Conservation (phyloP, 2,888 invertebrate genomes). For the Sympetrum striolatum region DNA sequence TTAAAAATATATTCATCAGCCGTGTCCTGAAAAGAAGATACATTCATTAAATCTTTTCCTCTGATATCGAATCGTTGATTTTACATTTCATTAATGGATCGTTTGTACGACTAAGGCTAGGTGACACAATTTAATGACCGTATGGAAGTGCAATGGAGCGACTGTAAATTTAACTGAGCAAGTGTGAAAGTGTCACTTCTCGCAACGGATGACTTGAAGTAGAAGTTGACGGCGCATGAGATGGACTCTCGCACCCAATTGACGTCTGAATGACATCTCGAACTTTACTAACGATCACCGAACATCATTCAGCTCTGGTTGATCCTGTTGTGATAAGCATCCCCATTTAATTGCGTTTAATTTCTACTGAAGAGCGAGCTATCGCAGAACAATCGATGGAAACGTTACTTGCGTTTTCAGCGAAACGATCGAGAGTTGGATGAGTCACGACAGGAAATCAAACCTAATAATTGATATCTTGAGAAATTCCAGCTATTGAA, state of each 20-base stretch:
- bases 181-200: neutral
- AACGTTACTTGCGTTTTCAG: too few relatives aligned
- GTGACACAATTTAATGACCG: neutral
- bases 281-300: neutral
- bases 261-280: neutral
- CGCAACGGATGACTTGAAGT: neutral
- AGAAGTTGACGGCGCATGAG: slow-evolving; percentile 2
- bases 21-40: too few relatives aligned
- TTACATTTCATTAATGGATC: neutral
- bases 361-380: neutral
- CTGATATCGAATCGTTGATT: too few relatives aligned
- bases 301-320: neutral
- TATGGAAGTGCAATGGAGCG: slow-evolving; percentile 19
- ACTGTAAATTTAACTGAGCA: neutral
- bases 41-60: too few relatives aligned
- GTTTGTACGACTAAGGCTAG: neutral
- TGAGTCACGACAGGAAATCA: too few relatives aligned
- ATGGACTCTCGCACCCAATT: neutral
- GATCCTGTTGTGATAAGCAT: neutral
- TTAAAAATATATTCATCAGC: too few relatives aligned
- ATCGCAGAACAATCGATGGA: too few relatives aligned
- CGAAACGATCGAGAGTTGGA: too few relatives aligned
- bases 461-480: too few relatives aligned
- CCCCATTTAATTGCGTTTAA: neutral
- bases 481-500: too few relatives aligned